These are phyloP conservation scores for Psittacula derbiana DNA, from an alignment of 2,797 vertebrate species.

Conservation along the genomic window DNA sequence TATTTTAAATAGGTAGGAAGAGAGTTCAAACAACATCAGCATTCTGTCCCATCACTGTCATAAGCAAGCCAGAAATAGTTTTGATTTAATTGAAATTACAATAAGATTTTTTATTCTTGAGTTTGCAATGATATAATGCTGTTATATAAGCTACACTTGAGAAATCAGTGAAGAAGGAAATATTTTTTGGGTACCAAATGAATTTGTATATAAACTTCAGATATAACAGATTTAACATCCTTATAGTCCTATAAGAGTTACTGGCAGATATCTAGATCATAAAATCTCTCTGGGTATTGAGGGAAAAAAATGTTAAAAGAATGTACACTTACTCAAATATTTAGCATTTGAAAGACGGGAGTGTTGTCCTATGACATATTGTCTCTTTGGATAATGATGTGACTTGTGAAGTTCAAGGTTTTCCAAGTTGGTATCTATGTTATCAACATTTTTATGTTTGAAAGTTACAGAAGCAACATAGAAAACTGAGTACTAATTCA, in stretches of 20 bases:
- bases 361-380: background rate
- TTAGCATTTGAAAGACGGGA: background rate
- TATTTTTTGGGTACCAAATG: background rate
- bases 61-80: constrained; percentile 20
- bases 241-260: background rate
- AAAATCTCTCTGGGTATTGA: background rate
- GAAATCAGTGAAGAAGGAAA: constrained; percentile 4
- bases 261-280: background rate
- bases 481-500: background rate
- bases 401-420: background rate
- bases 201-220: background rate
- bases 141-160: background rate
- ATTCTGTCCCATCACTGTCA: background rate
- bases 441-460: background rate
- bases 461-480: background rate
- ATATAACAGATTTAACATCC: background rate
- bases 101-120: background rate
- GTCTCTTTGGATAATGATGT: background rate
- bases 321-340: background rate
- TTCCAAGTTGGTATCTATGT: background rate
- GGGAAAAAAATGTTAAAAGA: background rate
- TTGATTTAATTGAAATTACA: constrained; percentile 24
- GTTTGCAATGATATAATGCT: background rate
- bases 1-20: background rate
- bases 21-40: background rate